Evolutionary conservation across 2,797 vertebrate species (phyloP).

Genomic region (Acropternis orthonyx): DNA sequence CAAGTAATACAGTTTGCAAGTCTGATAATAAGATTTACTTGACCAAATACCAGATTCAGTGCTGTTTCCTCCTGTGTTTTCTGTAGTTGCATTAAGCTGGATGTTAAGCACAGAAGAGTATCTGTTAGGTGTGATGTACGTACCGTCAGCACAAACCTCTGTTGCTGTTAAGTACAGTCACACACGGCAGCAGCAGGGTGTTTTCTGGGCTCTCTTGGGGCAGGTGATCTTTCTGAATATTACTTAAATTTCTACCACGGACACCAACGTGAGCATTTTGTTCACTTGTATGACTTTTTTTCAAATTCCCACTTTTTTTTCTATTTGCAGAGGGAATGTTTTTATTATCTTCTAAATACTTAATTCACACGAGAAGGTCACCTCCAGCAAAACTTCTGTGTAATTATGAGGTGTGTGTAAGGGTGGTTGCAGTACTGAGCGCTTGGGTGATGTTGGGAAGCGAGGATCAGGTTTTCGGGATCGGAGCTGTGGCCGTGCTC

Average conservation of each 20-base stretch:
- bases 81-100: not conserved
- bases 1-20: not conserved
- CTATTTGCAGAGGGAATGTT: not conserved
- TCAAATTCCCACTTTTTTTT: not conserved
- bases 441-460: not conserved
- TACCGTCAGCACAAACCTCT: not conserved
- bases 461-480: rapidly evolving
- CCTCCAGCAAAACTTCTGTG: not conserved
- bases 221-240: not conserved
- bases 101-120: not conserved
- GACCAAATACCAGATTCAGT: not conserved
- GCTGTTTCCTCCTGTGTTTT: not conserved
- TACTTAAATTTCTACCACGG: not conserved
- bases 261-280: not conserved
- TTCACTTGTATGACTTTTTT: not conserved
- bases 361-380: not conserved
- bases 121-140: not conserved
- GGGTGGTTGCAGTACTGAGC: conserved; percentile 24
- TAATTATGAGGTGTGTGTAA: too few species aligned
- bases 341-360: not conserved
- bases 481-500: not conserved
- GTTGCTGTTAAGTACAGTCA: not conserved
- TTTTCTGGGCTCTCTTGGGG: not conserved
- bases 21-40: not conserved
- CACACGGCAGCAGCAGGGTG: not conserved